Conservation (phyloP, 2,797 vertebrate species). For the Lophius americanus region DNA sequence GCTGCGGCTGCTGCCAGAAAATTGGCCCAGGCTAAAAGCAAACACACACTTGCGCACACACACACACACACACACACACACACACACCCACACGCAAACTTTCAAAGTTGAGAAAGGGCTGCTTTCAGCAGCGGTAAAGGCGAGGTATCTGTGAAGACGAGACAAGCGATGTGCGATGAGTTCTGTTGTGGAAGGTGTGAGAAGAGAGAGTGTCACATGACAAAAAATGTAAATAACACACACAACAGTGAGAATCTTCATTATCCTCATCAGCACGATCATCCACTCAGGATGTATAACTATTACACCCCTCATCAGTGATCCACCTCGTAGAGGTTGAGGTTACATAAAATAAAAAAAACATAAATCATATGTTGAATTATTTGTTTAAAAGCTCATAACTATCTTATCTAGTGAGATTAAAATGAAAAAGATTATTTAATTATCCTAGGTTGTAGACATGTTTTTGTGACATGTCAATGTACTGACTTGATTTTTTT, state of each 20-base stretch:
- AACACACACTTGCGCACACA: slow-evolving; percentile 10
- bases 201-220: slow-evolving; percentile 32
- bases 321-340: too few relatives aligned
- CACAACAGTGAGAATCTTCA: slow-evolving; percentile 41
- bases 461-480: too few relatives aligned
- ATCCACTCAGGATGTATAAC: background rate
- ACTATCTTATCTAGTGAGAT: too few relatives aligned
- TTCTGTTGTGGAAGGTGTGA: slow-evolving; percentile 50
- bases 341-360: too few relatives aligned
- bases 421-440: too few relatives aligned
- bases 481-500: slow-evolving; percentile 24
- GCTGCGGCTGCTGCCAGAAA: slow-evolving; percentile 25
- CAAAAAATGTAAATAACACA: slow-evolving; percentile 58
- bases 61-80: slow-evolving; percentile 6
- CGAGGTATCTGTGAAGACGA: slow-evolving; percentile 44
- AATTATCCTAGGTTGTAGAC: too few relatives aligned
- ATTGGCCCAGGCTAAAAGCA: slow-evolving; percentile 1
- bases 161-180: slow-evolving; percentile 57
- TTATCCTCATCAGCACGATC: slow-evolving; percentile 19
- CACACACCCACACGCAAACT: slow-evolving; percentile 14
- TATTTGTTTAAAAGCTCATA: too few relatives aligned
- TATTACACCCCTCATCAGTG: too few relatives aligned
- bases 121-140: slow-evolving; percentile 41
- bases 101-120: slow-evolving; percentile 43
- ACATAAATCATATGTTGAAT: too few relatives aligned